Percentiles rank a stretch among this genome's conserved stretches.
phyloP scores from a whole-genome alignment of 2,113 vertebrate species.

The Aegypius monachus region DNA sequence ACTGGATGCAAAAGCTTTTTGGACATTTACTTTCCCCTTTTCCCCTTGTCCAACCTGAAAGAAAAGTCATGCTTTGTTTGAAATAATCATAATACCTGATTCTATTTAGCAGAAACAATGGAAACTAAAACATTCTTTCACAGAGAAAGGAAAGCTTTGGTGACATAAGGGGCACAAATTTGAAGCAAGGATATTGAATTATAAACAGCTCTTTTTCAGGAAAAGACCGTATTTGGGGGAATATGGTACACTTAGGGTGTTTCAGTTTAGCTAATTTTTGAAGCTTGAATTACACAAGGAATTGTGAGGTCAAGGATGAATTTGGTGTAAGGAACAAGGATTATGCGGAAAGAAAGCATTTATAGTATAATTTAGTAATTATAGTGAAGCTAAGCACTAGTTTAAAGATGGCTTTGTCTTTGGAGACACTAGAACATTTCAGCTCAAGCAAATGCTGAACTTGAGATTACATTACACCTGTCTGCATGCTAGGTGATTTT shows the following conservation, averaged over 20 bases:
- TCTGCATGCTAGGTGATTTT: not conserved
- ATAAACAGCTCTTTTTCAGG: not conserved
- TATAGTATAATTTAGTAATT: not conserved
- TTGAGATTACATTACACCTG: not conserved
- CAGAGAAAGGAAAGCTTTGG: not conserved
- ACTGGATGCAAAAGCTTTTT: not conserved
- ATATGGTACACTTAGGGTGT: not conserved
- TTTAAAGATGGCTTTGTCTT: not conserved
- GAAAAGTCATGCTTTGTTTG: not conserved
- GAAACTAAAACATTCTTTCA: not conserved
- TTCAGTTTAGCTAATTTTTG: not conserved
- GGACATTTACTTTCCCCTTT: not conserved
- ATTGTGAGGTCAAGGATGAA: not conserved
- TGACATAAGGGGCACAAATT: not conserved
- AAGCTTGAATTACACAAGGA: not conserved
- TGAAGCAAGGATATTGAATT: not conserved
- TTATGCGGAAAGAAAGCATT: not conserved
- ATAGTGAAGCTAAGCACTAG: not conserved
- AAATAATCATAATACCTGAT: not conserved
- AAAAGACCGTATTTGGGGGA: not conserved
- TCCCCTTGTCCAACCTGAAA: not conserved
- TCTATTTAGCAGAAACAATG: not conserved
- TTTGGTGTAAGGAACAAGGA: not conserved
- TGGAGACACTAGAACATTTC: not conserved
- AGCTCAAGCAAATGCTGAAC: not conserved